Percentiles rank a stretch among this genome's conserved stretches.
Evolutionary conservation across 2,113 vertebrate genomes (phyloP).

Genomic region (Dipodomys ordii): DNA sequence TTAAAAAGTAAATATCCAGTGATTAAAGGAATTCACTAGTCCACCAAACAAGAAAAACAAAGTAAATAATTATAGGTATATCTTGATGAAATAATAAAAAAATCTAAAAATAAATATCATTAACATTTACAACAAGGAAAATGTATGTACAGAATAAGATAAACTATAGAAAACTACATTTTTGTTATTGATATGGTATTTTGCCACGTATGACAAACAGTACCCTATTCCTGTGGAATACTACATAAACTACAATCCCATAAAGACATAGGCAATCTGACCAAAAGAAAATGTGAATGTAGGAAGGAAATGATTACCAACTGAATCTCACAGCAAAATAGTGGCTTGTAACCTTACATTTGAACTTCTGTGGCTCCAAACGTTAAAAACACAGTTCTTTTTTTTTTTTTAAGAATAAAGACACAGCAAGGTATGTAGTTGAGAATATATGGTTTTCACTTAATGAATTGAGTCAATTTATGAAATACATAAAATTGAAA

Average conservation of each 20-base stretch:
- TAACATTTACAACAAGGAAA: not conserved
- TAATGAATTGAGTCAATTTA: not conserved
- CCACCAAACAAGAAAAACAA: no score
- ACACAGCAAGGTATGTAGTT: not conserved
- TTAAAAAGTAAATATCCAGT: no score
- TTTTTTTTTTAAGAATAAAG: not conserved
- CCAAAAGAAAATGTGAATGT: not conserved
- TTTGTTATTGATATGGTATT: not conserved
- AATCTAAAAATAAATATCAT: no score
- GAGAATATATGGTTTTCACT: not conserved
- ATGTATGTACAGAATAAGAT: not conserved
- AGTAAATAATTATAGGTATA: no score
- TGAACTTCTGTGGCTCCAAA: not conserved
- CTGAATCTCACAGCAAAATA: not conserved
- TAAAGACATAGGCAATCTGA: no score
- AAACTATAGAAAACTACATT: not conserved
- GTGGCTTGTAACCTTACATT: not conserved
- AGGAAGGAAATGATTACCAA: no score
- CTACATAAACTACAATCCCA: not conserved
- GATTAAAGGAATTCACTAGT: no score
- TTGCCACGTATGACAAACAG: no score
- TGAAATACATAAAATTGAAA: not conserved
- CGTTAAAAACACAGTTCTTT: not conserved
- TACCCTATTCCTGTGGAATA: fast-evolving
- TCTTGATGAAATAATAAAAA: no score